Evolutionary conservation across 1,140 invertebrate species (phyloP), one percentile per base, ranked within the genome.

Genomic region (Drosophila repletoides): DNA sequence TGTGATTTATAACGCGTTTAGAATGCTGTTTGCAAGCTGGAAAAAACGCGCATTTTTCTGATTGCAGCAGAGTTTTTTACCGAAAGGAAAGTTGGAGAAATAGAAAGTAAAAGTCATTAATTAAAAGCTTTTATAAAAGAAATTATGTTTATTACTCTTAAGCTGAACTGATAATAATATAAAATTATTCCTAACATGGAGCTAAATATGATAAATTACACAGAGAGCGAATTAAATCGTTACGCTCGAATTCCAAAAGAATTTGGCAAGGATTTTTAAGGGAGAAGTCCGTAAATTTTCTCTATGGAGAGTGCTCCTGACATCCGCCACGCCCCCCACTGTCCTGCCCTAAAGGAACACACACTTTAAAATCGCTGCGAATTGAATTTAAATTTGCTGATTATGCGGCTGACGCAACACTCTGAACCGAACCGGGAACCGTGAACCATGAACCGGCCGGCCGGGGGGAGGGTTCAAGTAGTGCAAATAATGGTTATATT

Each of bases 341-440:
- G 28, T 12, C 58, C 46, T 24, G 28, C 38, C 5, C 15, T 22
- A 12, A 24, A 22, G 12, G 24, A 28, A 33, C 56, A 43, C n/a
- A 26, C 17, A 51, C 33, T 60, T 61, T 51, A 55, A 71, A 77
- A 56, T 71, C 63, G 38, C 31, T 46, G 52, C 76, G 81, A 87
- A 86, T 86, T 87, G 81, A 87, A 86, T 86, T 86, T 87, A 86
- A 86, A 86, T 81, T 87, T 73, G 72, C 72, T 87, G 69, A 86
- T 86, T 86, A 80, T 45, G 51, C 40, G 28, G 15, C 41, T 21
- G 14, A 19, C 14, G 9, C n/a, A 38, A 15, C 21, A 49, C 46
- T 31, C 22, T n/a, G n/a, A n/a, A n/a, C n/a, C n/a, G n/a, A n/a
- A n/a, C n/a, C n/a, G n/a, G n/a, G n/a, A n/a, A n/a, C n/a, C n/a